Conservation (phyloP, 2,888 invertebrate genomes). For the Drosophila crucigera region DNA sequence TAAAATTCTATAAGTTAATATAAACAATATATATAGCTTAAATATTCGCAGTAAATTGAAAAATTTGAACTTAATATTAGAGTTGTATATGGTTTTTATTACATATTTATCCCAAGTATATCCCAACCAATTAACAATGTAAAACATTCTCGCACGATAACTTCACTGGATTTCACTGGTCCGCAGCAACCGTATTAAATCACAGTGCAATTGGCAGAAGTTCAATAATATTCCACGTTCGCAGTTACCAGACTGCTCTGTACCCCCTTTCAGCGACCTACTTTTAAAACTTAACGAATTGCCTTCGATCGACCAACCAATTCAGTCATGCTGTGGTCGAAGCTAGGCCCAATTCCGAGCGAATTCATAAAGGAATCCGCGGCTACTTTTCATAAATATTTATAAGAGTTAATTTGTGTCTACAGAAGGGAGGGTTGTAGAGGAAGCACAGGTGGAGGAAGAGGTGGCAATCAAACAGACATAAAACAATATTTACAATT, state of each 20-base stretch:
- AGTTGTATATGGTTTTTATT: neutral
- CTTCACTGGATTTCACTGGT: constrained; percentile 18
- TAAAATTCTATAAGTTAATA: neutral
- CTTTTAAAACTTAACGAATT: constrained; percentile 40
- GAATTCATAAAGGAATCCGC: constrained; percentile 32
- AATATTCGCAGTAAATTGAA: neutral
- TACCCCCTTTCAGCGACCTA: constrained; percentile 43
- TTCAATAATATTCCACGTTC: constrained; percentile 38
- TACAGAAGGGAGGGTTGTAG: neutral
- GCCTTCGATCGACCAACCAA: constrained; percentile 21
- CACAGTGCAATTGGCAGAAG: constrained; percentile 57
- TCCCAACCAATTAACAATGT: constrained; percentile 30
- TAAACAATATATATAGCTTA: neutral
- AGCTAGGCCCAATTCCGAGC: constrained; percentile 5
- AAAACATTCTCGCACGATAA: constrained; percentile 6
- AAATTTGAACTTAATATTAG: neutral
- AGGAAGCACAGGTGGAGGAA: neutral
- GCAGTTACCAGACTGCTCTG: neutral
- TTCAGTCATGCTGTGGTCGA: constrained; percentile 6
- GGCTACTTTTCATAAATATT: constrained; percentile 67
- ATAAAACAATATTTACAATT: constrained; percentile 73
- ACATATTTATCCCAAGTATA: neutral
- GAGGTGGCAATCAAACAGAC: constrained; percentile 61
- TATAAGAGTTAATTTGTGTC: constrained; percentile 71
- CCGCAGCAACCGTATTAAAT: constrained; percentile 43